A percentile compares a stretch with the other conserved stretches of the same genome.
phyloP scores from a whole-genome alignment of 2,797 vertebrate genomes.

The Gorsachius magnificus region DNA sequence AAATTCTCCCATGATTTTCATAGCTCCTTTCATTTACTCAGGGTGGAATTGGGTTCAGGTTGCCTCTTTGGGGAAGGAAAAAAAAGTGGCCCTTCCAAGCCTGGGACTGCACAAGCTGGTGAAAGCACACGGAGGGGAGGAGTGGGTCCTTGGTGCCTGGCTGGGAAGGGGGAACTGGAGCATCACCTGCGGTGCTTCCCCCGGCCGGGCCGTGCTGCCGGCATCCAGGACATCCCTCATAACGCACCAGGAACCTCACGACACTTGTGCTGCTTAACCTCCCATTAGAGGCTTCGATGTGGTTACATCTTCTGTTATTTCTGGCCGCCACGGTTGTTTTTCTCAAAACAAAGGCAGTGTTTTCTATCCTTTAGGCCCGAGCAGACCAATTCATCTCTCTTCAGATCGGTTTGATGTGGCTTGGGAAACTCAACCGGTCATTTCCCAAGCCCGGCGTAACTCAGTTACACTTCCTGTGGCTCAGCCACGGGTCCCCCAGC shows the following conservation, averaged over 20 bases:
- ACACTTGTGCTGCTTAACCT: not conserved
- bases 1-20: not conserved
- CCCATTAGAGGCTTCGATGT: not conserved
- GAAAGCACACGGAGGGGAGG: not conserved
- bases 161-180: not conserved
- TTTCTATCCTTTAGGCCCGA: constrained; percentile 26
- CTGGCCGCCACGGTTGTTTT: not conserved
- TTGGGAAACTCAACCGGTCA: not conserved
- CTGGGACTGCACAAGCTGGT: not conserved
- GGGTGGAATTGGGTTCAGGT: not conserved
- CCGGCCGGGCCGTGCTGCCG: not conserved
- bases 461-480: not conserved
- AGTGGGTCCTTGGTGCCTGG: rapidly evolving
- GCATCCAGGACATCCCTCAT: not conserved
- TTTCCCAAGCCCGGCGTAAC: not conserved
- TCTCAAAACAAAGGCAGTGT: constrained; percentile 46
- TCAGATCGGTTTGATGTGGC: constrained; percentile 49
- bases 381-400: constrained; percentile 41
- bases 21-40: not conserved
- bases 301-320: constrained; percentile 40
- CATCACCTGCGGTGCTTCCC: not conserved
- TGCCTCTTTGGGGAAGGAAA: not conserved
- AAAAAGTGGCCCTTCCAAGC: not conserved
- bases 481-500: not conserved
- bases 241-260: rapidly evolving